Evolutionary conservation across 2,888 invertebrate genomes (phyloP), one percentile per base, ranked within the genome.

Genomic region (Cephonodes hylas): DNA sequence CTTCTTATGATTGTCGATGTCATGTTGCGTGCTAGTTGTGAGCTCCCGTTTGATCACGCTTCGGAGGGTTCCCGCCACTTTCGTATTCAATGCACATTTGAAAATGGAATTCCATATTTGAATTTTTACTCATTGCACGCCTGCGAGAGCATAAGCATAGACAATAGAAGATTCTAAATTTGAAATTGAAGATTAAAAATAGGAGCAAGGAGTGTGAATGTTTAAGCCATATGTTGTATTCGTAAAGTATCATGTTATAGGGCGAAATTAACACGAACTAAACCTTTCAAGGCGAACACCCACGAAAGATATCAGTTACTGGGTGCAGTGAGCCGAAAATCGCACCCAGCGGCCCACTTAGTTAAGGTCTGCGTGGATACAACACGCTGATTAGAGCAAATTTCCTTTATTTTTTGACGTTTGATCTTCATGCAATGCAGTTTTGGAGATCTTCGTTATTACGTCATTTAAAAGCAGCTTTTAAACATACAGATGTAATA

Each of bases 1-100:
- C 89, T 90, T 90, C 88, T 91, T 89, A 90, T 90, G 90, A 89
- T 89, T 88, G 60, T 87, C 74, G 85, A 86, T 88, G 91, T 88
- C 89, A 86, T 85, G 85, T 89, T 85, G 84, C 81, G 85, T 83
- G 80, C 82, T 82, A 79, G 84, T 84, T 82, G 86, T 78, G 72
- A 72, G 64, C 72, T 74, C 74, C 82, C 84, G 81, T 86, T 86
- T 86, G 85, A 85, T 79, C 83, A 79, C 73, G 77, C 77, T 60
- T 70, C 70, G 66, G 77, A 79, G 82, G 82, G 84, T 80, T 77
- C 76, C 65, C 67, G 69, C 45, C 72, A 74, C 79, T 79, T 84
- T 71, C 72, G 70, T 76, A 80, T 76, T 74, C 73, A 68, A 23
- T 63, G 42, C 42, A 53, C 38, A 46, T 42, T 18, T 42, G 18